Base-by-base conservation (phyloP, 2,797 vertebrate species). In the Enteromius afrohamiltoni region DNA sequence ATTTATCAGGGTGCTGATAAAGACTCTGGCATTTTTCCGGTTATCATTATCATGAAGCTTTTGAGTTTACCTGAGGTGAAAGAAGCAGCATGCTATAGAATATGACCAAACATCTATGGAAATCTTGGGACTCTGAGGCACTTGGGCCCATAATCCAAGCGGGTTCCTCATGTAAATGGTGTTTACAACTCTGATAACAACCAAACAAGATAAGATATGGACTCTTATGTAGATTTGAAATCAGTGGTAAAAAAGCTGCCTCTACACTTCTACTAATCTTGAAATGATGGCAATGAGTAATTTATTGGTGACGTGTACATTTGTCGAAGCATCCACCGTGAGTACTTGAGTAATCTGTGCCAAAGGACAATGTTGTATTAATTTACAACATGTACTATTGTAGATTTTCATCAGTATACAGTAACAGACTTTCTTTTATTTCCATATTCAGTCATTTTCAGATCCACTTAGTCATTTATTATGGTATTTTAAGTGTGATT, bases 241-340 rank as follows among this genome's bases (percentile, higher is more conserved):
- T 3, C 58, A 31, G 58, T 74, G 62, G 34, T 37, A 40, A 26
- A 64, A 58, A 65, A 65, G 9, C 9, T 37, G 23, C 10, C n/a
- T 29, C 17, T 29, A 16, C 49, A 45, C n/a, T 67, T 42, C n/a
- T 40, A 5, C n/a, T 51, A 75, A 83, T 76, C 62, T 45, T 53
- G 10, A 76, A 47, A 76, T 82, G 76, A 75, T 21, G 17, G 21
- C n/a, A 19, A 42, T 64, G 49, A 21, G 79, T 31, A 82, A 74
- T 64, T 16, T 1, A 37, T 16, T 75, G 58, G 19, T 68, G 31
- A 75, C n/a, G 7, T 68, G 34, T 76, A 51, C 40, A 34, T 74
- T 73, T 71, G 17, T 49, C 2, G 19, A 29, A 10, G 45, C 69
- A 31, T 5, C 45, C 4, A 11, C 42, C 9, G 3, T n/a, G 21